phyloP scores from a whole-genome alignment of 30 jellyfish, hydroid and myxozoan species.

The Sanderia malayensis region DNA sequence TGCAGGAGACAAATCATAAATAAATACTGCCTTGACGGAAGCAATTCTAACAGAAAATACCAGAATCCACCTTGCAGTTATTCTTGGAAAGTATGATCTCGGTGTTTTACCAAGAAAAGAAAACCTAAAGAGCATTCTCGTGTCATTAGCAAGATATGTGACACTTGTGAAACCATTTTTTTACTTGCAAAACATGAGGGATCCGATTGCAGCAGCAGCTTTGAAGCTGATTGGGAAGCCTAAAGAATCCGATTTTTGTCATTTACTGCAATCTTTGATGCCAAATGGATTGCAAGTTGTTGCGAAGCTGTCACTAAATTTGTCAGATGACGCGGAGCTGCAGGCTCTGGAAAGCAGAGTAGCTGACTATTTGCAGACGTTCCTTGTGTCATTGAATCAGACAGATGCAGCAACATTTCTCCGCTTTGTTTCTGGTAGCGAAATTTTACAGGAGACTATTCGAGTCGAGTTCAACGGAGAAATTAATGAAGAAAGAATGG shows the following conservation, averaged over 20 bases:
- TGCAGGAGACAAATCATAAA: conserved; percentile 10
- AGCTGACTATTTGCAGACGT: conserved; percentile 17
- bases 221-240: conserved; percentile 15
- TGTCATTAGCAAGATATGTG: conserved; percentile 13
- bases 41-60: conserved; percentile 1
- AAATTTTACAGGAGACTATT: conserved; percentile 9
- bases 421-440: conserved; percentile 14
- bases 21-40: conserved; percentile 9
- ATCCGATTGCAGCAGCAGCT: conserved; percentile 16
- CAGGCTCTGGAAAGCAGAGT: conserved; percentile 25
- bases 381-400: conserved; percentile 16
- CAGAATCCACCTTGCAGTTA: conserved; percentile 30
- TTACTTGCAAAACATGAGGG: conserved; percentile 22
- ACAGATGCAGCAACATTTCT: conserved; percentile 11
- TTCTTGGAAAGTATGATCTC: conserved; percentile 33
- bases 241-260: conserved; percentile 8
- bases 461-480: conserved; percentile 14
- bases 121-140: conserved; percentile 20
- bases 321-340: conserved; percentile 17
- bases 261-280: conserved; percentile 9
- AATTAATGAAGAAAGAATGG: conserved; percentile 2
- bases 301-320: conserved; percentile 16
- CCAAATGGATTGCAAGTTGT: conserved; percentile 32
- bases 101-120: conserved; percentile 32
- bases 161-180: conserved; percentile 32